Evolutionary conservation across 1,140 invertebrate genomes (phyloP).

Genomic region (Prorops nasuta): DNA sequence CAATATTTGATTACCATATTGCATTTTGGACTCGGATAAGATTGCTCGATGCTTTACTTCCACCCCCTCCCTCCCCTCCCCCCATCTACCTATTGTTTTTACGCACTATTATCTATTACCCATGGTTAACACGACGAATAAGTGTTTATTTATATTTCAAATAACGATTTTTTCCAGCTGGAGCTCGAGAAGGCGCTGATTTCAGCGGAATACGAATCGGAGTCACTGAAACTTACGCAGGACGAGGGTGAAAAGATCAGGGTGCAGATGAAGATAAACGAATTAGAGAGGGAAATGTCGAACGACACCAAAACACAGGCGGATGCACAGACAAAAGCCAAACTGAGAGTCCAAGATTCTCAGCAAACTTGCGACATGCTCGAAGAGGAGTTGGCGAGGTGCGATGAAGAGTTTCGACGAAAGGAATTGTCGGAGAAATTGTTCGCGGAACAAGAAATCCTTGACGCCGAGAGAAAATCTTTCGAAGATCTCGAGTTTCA

Average conservation of each 20-base stretch:
- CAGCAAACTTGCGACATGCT: slow-evolving; percentile 52
- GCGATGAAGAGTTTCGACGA: slow-evolving; percentile 28
- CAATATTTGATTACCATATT: no score
- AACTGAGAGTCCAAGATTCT: slow-evolving; percentile 37
- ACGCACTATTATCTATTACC: no score
- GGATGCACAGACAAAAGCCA: slow-evolving; percentile 52
- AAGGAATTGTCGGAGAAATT: slow-evolving; percentile 42
- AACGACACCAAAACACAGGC: slow-evolving; percentile 47
- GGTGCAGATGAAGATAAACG: slow-evolving; percentile 62
- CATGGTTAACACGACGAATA: no score
- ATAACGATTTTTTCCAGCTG: slow-evolving; percentile 66
- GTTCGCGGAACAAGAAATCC: slow-evolving; percentile 60
- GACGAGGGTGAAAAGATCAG: slow-evolving; percentile 71
- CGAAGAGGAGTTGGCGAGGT: slow-evolving; percentile 42
- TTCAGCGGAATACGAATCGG: slow-evolving; percentile 76
- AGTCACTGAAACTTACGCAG: slow-evolving; percentile 67
- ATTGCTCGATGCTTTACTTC: no score
- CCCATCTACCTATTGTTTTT: no score
- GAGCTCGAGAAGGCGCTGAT: slow-evolving; percentile 82
- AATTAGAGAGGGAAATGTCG: slow-evolving; percentile 59
- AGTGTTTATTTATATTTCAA: no score
- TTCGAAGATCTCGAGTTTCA: slow-evolving; percentile 94
- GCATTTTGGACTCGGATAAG: no score
- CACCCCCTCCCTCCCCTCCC: no score
- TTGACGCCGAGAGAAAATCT: slow-evolving; percentile 74